These are phyloP conservation scores for Lophotis ruficrista DNA, from an alignment of 2,113 vertebrate species.

Conservation along the genomic window DNA sequence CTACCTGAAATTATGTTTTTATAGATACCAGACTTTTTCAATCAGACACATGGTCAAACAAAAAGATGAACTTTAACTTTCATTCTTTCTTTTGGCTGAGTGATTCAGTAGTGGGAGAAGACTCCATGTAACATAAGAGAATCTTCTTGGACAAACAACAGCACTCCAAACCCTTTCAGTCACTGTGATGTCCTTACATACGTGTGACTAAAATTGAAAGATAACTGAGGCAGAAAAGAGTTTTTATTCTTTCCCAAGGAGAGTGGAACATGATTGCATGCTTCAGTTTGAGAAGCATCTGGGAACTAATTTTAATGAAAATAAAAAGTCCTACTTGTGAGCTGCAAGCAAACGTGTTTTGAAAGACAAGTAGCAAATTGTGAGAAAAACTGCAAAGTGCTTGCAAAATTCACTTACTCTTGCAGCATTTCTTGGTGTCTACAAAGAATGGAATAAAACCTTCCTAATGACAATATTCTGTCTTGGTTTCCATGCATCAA, in stretches of 20 bases:
- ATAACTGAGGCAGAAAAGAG: background rate
- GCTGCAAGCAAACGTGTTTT: background rate
- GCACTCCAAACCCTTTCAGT: background rate
- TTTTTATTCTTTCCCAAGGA: background rate
- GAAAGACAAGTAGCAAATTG: background rate
- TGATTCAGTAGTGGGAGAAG: background rate
- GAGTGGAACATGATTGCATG: background rate
- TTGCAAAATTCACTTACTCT: constrained; percentile 8
- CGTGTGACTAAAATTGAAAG: background rate
- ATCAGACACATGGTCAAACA: background rate
- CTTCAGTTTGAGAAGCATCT: background rate
- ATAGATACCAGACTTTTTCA: background rate
- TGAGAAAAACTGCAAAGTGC: background rate
- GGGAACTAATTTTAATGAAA: background rate
- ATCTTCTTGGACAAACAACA: background rate
- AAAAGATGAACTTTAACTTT: background rate
- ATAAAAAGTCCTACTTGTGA: constrained; percentile 1
- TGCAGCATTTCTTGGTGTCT: background rate
- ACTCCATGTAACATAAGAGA: background rate
- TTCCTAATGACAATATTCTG: background rate
- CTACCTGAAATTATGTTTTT: background rate
- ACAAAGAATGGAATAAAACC: background rate
- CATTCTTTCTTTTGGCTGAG: background rate
- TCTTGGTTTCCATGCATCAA: background rate
- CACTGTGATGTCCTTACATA: background rate